Evolutionary conservation across 1,140 invertebrate genomes (phyloP).

Genomic region (Lamellibrachia luymesi): DNA sequence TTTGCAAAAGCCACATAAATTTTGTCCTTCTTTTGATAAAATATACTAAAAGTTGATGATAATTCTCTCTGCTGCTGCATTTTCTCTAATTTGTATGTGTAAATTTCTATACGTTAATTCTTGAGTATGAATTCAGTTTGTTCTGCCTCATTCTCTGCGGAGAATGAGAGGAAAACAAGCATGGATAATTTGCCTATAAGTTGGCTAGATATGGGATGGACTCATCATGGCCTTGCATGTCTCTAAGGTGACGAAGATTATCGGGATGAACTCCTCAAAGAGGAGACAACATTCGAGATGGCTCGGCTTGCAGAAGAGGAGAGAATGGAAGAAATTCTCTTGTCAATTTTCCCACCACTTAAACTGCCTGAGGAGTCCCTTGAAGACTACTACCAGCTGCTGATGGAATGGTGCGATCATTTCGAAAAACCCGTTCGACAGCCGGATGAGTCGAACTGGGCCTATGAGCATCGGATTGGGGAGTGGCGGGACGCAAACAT

Average conservation of each 20-base stretch:
- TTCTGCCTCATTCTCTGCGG: neutral
- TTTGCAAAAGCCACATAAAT: neutral
- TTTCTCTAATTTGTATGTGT: neutral
- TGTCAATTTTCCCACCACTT: neutral
- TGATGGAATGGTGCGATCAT: neutral
- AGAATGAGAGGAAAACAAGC: too few species aligned
- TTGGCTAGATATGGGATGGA: neutral
- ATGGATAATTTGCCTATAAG: too few species aligned
- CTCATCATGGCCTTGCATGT: neutral
- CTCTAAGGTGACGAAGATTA: neutral
- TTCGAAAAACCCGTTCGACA: neutral
- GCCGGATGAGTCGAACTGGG: neutral
- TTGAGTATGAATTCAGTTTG: neutral
- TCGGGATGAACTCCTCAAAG: neutral
- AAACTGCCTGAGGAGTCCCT: neutral
- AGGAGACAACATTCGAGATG: neutral
- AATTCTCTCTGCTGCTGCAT: neutral
- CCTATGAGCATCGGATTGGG: neutral
- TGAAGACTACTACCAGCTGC: neutral
- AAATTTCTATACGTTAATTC: neutral
- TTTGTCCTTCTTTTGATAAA: neutral
- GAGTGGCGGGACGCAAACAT: neutral
- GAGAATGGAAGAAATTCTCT: neutral
- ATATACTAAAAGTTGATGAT: neutral
- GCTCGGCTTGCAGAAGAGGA: neutral